Percentiles rank a stretch among this genome's conserved stretches.
phyloP scores from a whole-genome alignment of 2,888 invertebrate species.

The Caenorhabditis doughertyi region DNA sequence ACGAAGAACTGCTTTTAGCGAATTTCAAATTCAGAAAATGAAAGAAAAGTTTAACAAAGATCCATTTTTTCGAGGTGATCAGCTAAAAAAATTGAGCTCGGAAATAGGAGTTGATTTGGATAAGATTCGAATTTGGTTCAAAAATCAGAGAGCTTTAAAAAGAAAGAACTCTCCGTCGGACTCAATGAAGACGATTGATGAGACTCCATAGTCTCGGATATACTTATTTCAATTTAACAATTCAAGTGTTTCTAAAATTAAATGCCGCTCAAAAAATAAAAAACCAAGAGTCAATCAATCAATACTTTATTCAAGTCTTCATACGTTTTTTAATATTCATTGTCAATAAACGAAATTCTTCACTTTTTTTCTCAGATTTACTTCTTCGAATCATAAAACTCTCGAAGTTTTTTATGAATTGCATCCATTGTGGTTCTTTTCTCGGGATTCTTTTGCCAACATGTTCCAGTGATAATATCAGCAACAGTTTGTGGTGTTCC shows the following conservation, averaged over 20 bases:
- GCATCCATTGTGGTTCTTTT: constrained; percentile 75
- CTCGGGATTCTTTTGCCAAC: constrained; percentile 77
- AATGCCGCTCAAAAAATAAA: too few relatives aligned
- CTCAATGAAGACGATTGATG: not conserved
- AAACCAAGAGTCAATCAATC: too few relatives aligned
- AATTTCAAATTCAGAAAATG: not conserved
- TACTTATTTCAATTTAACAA: too few relatives aligned
- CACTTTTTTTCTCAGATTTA: not conserved
- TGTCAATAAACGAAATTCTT: too few relatives aligned
- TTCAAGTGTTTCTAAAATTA: too few relatives aligned
- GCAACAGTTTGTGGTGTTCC: constrained; percentile 56
- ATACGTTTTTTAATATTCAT: too few relatives aligned
- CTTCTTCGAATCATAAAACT: constrained; percentile 40
- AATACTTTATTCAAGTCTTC: too few relatives aligned
- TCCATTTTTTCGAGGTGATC: too few relatives aligned
- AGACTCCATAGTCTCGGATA: too few relatives aligned
- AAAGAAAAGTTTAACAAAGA: not conserved
- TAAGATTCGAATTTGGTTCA: not conserved
- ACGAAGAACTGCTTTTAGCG: not conserved
- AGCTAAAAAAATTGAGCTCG: not conserved
- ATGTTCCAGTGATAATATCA: constrained; percentile 64
- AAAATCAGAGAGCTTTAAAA: not conserved
- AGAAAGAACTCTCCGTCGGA: not conserved
- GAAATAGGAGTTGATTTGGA: not conserved
- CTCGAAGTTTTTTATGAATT: constrained; percentile 62